A percentile compares a stretch with the other conserved stretches of the same genome.
phyloP scores from a whole-genome alignment of 2,113 vertebrate genomes.

The Thermophis baileyi region DNA sequence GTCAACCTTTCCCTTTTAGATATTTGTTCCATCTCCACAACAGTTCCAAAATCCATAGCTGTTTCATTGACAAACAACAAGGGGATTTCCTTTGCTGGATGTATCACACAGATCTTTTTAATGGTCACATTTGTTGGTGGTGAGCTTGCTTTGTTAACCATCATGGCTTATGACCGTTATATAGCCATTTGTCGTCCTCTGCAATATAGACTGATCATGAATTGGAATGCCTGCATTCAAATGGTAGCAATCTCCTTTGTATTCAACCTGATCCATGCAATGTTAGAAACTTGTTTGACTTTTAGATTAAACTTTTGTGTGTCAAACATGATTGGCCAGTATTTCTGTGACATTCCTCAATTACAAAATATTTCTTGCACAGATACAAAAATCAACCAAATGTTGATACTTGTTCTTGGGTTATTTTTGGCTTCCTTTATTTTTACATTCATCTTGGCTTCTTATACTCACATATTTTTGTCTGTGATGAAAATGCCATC shows the following conservation, averaged over 20 bases:
- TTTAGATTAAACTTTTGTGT: not conserved
- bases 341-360: conserved; percentile 5
- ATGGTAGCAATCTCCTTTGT: not conserved
- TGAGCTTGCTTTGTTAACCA: not conserved
- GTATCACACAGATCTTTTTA: not conserved
- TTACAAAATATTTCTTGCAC: conserved; percentile 1
- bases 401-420: not conserved
- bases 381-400: not conserved
- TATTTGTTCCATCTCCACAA: not conserved
- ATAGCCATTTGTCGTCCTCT: not conserved
- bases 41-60: not conserved
- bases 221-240: not conserved
- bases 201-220: not conserved
- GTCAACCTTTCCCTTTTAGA: not conserved
- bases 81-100: not conserved
- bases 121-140: not conserved
- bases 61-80: not conserved
- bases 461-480: not conserved
- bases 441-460: not conserved
- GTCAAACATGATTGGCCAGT: not conserved
- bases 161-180: not conserved
- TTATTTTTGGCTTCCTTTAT: not conserved
- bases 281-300: too few relatives aligned
- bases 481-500: not conserved
- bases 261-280: not conserved